Percentiles rank a stretch among this genome's conserved stretches.
These are phyloP conservation scores for Brachyopa scutellaris DNA, from an alignment of 2,888 invertebrate genomes.

Conservation along the genomic window DNA sequence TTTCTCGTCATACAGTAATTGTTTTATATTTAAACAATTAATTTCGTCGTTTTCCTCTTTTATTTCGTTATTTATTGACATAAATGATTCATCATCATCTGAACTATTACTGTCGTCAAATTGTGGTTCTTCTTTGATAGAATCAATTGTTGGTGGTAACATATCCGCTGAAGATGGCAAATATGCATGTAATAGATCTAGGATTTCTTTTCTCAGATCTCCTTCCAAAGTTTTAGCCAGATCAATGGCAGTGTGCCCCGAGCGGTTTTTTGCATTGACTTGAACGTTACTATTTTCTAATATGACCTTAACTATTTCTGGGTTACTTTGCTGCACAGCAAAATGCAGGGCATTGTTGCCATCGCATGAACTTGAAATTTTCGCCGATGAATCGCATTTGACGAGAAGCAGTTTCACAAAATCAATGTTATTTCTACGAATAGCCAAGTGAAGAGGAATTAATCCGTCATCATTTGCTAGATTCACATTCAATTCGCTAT, in stretches of 20 bases:
- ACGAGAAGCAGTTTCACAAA: slow-evolving; percentile 82
- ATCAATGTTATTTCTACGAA: slow-evolving; percentile 82
- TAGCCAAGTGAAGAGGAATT: slow-evolving; percentile 84
- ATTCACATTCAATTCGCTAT: slow-evolving; percentile 75
- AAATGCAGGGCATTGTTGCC: slow-evolving; percentile 81
- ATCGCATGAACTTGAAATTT: slow-evolving; percentile 79
- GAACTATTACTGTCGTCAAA: slow-evolving; percentile 73
- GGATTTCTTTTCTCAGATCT: slow-evolving; percentile 54
- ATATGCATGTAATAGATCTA: slow-evolving; percentile 18
- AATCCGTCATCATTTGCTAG: slow-evolving; percentile 82
- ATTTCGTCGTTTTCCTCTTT: slow-evolving; percentile 74
- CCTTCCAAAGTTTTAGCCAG: slow-evolving; percentile 78
- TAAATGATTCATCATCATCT: slow-evolving; percentile 51
- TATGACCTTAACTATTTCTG: slow-evolving; percentile 73
- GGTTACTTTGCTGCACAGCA: slow-evolving; percentile 78
- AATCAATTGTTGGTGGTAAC: slow-evolving; percentile 73
- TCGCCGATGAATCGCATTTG: slow-evolving; percentile 80
- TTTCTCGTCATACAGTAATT: slow-evolving; percentile 76
- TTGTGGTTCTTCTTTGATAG: slow-evolving; percentile 75
- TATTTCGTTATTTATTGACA: neutral
- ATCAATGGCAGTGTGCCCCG: slow-evolving; percentile 80
- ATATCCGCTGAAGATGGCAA: slow-evolving; percentile 30
- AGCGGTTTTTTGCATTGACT: slow-evolving; percentile 75
- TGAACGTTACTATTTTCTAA: slow-evolving; percentile 77
- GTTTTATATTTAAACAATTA: slow-evolving; percentile 75